phyloP scores from a whole-genome alignment of 2,888 invertebrate genomes.

The Melikaiella ostensackeni region DNA sequence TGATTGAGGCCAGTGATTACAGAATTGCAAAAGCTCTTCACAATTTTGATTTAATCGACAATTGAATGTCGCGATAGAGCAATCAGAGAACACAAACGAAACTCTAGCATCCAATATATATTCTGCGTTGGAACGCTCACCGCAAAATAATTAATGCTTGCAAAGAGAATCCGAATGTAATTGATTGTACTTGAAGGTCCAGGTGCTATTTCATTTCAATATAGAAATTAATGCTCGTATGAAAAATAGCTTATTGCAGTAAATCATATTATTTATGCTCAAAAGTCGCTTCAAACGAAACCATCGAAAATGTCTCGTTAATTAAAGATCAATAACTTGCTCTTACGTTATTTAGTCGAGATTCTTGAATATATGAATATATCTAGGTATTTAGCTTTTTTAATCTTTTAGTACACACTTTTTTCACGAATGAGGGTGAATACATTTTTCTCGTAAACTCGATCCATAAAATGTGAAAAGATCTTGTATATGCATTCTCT shows the following conservation, averaged over 20 bases:
- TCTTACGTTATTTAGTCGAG: too few relatives aligned
- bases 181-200: constrained; percentile 1
- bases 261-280: not conserved
- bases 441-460: not conserved
- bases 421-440: too few relatives aligned
- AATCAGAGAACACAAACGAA: not conserved
- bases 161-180: constrained; percentile 10
- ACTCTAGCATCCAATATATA: not conserved
- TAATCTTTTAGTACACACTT: too few relatives aligned
- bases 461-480: not conserved
- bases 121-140: not conserved
- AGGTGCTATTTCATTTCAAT: not conserved
- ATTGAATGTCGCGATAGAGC: constrained; percentile 6
- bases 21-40: constrained; percentile 9
- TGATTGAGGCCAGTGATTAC: constrained; percentile 1
- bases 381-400: too few relatives aligned
- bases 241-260: not conserved
- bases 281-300: not conserved
- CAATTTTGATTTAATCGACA: constrained; percentile 21
- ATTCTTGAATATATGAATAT: too few relatives aligned
- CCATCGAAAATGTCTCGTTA: too few relatives aligned
- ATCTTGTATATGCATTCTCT: not conserved
- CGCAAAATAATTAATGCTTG: constrained; percentile 9
- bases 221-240: not conserved
- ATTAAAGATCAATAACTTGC: too few relatives aligned